These are phyloP conservation scores for Tenthredo mesomela DNA, from an alignment of 2,888 invertebrate genomes.

Conservation along the genomic window DNA sequence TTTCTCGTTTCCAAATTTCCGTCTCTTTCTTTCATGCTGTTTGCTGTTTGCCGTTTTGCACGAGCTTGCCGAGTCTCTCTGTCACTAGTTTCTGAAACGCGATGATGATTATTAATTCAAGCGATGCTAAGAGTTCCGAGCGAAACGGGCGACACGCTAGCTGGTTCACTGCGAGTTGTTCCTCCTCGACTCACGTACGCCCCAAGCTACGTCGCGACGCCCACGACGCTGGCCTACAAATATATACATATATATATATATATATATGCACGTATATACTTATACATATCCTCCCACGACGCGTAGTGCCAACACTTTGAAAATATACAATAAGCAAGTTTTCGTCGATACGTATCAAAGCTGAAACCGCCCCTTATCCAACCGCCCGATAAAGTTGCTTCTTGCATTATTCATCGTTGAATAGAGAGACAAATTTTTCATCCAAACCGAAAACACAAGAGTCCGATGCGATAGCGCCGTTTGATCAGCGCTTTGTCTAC, in stretches of 20 bases:
- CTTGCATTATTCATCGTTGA: constrained; percentile 45
- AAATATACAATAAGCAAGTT: constrained; percentile 49
- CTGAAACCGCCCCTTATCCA: constrained; percentile 29
- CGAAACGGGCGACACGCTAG: constrained; percentile 18
- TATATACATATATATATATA: neutral
- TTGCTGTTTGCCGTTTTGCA: constrained; percentile 5
- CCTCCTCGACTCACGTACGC: constrained; percentile 14
- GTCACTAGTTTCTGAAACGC: constrained; percentile 32
- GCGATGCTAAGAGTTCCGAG: constrained; percentile 47
- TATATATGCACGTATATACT: neutral
- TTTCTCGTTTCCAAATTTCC: neutral
- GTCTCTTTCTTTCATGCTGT: neutral
- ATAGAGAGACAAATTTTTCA: constrained; percentile 32
- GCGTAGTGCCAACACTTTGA: constrained; percentile 20
- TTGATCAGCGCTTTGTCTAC: constrained; percentile 41
- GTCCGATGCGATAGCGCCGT: constrained; percentile 14
- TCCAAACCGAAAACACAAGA: constrained; percentile 28
- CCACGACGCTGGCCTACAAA: constrained; percentile 12
- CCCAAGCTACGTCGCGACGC: constrained; percentile 35
- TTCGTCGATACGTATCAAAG: constrained; percentile 43
- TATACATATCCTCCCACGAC: constrained; percentile 13
- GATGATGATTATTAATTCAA: constrained; percentile 52
- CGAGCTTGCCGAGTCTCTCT: neutral
- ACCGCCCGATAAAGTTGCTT: constrained; percentile 41
- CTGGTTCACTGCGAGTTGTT: constrained; percentile 6